Evolutionary conservation across 1,140 invertebrate genomes (phyloP), one percentile per base, ranked within the genome.

Genomic region (Ostrea edulis): DNA sequence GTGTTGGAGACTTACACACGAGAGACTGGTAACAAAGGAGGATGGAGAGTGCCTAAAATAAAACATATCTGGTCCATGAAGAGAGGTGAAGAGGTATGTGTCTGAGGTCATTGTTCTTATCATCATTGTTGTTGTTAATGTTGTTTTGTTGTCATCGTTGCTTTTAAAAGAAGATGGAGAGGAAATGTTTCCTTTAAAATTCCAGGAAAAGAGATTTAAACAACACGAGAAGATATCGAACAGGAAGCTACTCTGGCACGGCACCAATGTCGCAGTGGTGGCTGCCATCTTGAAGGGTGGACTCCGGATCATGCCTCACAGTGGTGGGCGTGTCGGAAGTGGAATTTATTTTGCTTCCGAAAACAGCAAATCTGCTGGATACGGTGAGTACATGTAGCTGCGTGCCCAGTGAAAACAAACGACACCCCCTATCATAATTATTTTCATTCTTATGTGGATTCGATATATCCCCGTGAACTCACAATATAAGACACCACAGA

Each of bases 341-440:
- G 95, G 95, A n/a, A 95, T 96, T 82, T 96, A 96, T 90, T 95
- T 95, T 92, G 95, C 95, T 9, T 95, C 95, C 14, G 95, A 95
- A 89, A 93, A 95, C 87, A 87, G 89, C 35, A 95, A 95, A 91
- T 95, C 95, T 55, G 92, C 94, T 82, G 92, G 93, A 7, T 95
- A 95, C 92, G 93, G 95, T 95, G 90, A 89, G 92, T 90, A 14
- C 22, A n/a, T n/a, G n/a, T n/a, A 71, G 4, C 29, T 71, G 68
- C 7, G 29, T 35, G 35, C 35, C 35, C 2, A 44, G 35, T 44
- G 1, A 44, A 44, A 44, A 44, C 35, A 44, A 5, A 44, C 35
- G 5, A 44, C 35, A 44, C 35, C 9, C 54, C 54, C 14, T 55
- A 0, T 55, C 9, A 55, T 5, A 54, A 5, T 54, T 54, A 5